A percentile compares a stretch with the other conserved stretches of the same genome.
Conservation (phyloP, 2,888 invertebrate species). For the Leucophenga montana region DNA sequence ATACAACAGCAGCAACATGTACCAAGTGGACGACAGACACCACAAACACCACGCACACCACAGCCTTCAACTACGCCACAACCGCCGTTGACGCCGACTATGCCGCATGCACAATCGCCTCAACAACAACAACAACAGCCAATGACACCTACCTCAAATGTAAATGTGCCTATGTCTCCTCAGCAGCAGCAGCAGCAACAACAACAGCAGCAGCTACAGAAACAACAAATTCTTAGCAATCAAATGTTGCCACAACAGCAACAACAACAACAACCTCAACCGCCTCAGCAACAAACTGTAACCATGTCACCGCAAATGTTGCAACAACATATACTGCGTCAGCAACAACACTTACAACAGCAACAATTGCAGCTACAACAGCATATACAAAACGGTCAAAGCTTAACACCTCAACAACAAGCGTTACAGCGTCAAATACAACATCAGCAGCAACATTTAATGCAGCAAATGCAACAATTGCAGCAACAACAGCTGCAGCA, state of each 20-base stretch:
- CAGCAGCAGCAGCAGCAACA: slow-evolving; percentile 54
- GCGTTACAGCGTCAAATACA: slow-evolving; percentile 76
- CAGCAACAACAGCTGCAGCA: slow-evolving; percentile 65
- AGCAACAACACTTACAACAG: slow-evolving; percentile 60
- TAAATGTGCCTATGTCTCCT: slow-evolving; percentile 48
- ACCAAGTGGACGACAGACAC: slow-evolving; percentile 58
- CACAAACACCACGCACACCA: slow-evolving; percentile 64
- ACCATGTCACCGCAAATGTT: slow-evolving; percentile 65
- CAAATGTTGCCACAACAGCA: slow-evolving; percentile 40
- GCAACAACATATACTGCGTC: slow-evolving; percentile 56
- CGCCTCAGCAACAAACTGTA: slow-evolving; percentile 61
- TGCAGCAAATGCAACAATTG: slow-evolving; percentile 72
- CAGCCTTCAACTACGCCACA: slow-evolving; percentile 67
- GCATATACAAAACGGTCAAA: slow-evolving; percentile 67
- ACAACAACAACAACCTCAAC: slow-evolving; percentile 51
- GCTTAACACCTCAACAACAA: slow-evolving; percentile 66
- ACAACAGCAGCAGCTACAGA: slow-evolving; percentile 54
- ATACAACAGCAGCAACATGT: slow-evolving; percentile 24
- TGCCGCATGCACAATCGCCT: slow-evolving; percentile 56
- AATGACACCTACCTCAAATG: slow-evolving; percentile 47
- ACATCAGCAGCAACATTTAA: slow-evolving; percentile 75
- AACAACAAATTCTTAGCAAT: slow-evolving; percentile 41
- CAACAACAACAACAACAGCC: slow-evolving; percentile 54
- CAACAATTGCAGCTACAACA: slow-evolving; percentile 66
- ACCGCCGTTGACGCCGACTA: slow-evolving; percentile 44